phyloP scores from a whole-genome alignment of 2,888 invertebrate species.

The Brachyptera putata region DNA sequence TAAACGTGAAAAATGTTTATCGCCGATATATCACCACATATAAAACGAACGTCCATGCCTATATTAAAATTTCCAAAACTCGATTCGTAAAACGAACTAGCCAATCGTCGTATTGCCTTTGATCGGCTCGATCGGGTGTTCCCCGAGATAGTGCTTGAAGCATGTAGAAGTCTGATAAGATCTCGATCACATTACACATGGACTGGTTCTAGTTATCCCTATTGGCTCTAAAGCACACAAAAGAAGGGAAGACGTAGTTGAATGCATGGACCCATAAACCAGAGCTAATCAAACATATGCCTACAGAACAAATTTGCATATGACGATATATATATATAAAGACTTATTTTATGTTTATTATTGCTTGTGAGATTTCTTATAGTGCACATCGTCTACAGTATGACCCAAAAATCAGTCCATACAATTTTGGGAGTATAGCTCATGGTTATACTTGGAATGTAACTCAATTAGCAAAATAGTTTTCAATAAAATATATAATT shows the following conservation, averaged over 20 bases:
- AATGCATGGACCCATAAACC: not conserved
- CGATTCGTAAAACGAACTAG: too few species aligned
- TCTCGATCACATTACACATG: not conserved
- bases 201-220: not conserved
- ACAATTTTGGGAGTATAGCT: too few species aligned
- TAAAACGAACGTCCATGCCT: not conserved
- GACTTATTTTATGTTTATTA: slow-evolving; percentile 5
- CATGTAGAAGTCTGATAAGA: not conserved
- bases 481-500: too few species aligned
- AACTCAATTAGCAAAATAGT: too few species aligned
- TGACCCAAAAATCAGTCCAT: too few species aligned
- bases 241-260: not conserved
- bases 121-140: too few species aligned
- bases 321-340: too few species aligned
- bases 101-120: too few species aligned
- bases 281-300: not conserved
- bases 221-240: not conserved
- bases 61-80: not conserved
- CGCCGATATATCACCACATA: too few species aligned
- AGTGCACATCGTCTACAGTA: too few species aligned
- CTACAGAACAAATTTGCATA: not conserved
- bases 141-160: not conserved
- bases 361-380: too few species aligned
- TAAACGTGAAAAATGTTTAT: slow-evolving; percentile 6
- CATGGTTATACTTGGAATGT: too few species aligned